Conservation (phyloP, 2,888 invertebrate genomes). For the Hemaris fuciformis region DNA sequence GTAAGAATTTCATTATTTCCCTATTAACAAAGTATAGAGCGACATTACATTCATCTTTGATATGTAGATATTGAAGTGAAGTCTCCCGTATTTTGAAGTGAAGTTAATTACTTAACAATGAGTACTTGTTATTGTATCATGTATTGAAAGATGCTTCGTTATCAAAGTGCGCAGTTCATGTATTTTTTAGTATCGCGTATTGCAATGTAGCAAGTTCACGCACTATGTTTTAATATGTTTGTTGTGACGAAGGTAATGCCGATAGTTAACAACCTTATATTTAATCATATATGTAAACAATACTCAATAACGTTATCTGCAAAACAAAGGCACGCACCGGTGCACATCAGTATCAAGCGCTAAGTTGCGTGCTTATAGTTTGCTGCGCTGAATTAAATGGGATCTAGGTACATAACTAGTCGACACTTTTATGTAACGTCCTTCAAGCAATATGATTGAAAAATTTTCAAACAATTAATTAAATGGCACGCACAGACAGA, state of each 20-base stretch:
- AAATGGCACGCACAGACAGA: too few relatives aligned
- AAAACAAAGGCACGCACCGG: constrained; percentile 37
- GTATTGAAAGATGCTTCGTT: not conserved
- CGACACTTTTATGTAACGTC: too few relatives aligned
- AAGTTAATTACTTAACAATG: not conserved
- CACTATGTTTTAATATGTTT: constrained; percentile 25
- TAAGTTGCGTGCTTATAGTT: not conserved
- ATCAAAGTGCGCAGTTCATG: not conserved
- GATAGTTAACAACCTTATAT: constrained; percentile 47
- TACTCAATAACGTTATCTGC: constrained; percentile 42
- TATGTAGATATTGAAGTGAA: not conserved
- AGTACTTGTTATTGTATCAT: not conserved
- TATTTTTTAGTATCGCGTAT: not conserved
- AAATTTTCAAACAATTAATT: not conserved
- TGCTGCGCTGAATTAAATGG: not conserved
- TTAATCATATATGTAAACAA: constrained; percentile 42
- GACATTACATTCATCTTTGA: not conserved
- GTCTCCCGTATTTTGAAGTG: not conserved
- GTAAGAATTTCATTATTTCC: not conserved
- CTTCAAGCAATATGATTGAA: too few relatives aligned
- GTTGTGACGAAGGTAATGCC: constrained; percentile 43
- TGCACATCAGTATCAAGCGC: constrained; percentile 17
- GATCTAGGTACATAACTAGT: too few relatives aligned
- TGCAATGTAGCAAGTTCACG: not conserved
- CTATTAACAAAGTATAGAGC: not conserved